These are phyloP conservation scores for Tetramorium alpestre DNA, from an alignment of 1,140 invertebrate species.

Conservation along the genomic window DNA sequence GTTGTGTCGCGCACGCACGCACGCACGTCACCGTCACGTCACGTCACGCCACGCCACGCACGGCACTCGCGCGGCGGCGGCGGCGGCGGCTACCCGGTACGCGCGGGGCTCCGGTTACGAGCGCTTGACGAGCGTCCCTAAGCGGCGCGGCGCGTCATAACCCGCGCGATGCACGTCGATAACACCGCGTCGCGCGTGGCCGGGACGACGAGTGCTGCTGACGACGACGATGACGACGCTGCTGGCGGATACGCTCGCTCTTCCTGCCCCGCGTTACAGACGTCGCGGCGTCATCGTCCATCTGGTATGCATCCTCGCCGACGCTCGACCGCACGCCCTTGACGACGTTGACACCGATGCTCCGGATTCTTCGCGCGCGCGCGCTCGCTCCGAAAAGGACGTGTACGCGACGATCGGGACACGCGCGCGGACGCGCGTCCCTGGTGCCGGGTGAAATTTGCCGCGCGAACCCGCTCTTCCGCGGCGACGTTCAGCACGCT, in stretches of 20 bases:
- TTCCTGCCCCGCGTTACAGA: slow-evolving; percentile 57
- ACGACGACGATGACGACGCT: too few relatives aligned
- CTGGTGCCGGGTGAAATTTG: not conserved
- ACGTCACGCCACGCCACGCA: slow-evolving; percentile 54
- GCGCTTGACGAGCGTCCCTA: slow-evolving; percentile 52
- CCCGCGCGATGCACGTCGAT: slow-evolving; percentile 62
- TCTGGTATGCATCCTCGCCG: slow-evolving; percentile 72
- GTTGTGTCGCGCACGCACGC: slow-evolving; percentile 51
- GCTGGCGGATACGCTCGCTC: too few relatives aligned
- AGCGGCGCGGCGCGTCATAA: slow-evolving; percentile 68
- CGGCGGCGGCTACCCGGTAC: not conserved
- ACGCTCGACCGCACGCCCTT: slow-evolving; percentile 31
- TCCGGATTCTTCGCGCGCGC: not conserved
- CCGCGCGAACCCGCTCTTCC: not conserved
- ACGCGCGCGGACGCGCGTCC: slow-evolving; percentile 1
- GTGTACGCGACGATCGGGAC: not conserved
- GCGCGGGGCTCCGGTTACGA: not conserved
- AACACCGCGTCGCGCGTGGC: slow-evolving; percentile 50
- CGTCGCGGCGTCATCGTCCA: slow-evolving; percentile 75
- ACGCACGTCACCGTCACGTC: slow-evolving; percentile 46
- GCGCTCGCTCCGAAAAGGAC: not conserved
- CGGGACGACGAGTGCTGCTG: not conserved
- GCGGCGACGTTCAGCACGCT: slow-evolving; percentile 11
- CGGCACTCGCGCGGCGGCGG: slow-evolving; percentile 50
- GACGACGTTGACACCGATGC: not conserved